Percentiles rank a stretch among this genome's conserved stretches.
Evolutionary conservation across 1,140 invertebrate species (phyloP).

Genomic region (Dendroctonus ponderosae): DNA sequence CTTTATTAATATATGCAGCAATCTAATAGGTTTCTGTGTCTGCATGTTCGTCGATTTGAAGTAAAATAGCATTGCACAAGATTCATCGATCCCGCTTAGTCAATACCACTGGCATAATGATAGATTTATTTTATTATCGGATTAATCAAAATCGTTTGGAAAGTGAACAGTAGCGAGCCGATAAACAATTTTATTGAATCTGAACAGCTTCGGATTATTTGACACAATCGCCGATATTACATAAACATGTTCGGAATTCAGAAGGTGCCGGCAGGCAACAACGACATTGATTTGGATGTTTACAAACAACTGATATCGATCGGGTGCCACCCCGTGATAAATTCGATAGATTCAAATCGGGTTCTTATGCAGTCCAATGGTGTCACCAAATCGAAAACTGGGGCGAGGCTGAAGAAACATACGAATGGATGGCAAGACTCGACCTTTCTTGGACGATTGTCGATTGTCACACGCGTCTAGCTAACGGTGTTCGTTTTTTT

Average conservation of each 20-base stretch:
- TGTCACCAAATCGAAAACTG: neutral
- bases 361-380: neutral
- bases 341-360: constrained; percentile 1
- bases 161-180: no score
- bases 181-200: no score
- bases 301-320: neutral
- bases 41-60: neutral
- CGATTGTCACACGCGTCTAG: neutral
- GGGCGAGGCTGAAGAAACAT: constrained; percentile 2
- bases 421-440: constrained; percentile 1
- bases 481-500: neutral
- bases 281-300: no score
- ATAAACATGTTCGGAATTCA: no score
- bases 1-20: constrained; percentile 5
- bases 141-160: no score
- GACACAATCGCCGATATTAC: no score
- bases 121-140: no score
- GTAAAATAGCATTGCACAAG: no score
- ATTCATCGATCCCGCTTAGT: no score
- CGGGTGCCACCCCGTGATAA: neutral
- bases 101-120: no score
- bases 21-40: constrained; percentile 5
- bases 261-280: no score
- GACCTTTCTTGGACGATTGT: constrained; percentile 3
- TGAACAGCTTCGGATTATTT: no score